A percentile compares a stretch with the other conserved stretches of the same genome.
These are phyloP conservation scores for Varecia variegata DNA, from an alignment of 2,797 vertebrate species.

Conservation along the genomic window DNA sequence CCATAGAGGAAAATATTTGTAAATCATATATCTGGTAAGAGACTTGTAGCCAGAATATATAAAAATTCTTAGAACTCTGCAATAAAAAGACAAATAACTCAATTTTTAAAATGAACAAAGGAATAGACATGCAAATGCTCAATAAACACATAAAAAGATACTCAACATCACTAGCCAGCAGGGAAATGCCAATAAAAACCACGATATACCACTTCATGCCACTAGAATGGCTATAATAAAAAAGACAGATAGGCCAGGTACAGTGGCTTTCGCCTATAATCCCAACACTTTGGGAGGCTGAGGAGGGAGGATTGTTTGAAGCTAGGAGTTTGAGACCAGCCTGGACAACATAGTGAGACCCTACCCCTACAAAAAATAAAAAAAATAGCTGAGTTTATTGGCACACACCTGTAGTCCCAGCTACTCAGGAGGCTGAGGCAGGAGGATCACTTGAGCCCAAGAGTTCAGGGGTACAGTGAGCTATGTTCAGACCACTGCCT, in stretches of 20 bases:
- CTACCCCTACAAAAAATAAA: neutral
- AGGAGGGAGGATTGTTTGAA: neutral
- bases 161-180: neutral
- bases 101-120: neutral
- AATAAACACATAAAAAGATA: neutral
- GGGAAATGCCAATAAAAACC: conserved; percentile 6
- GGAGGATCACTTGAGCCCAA: neutral
- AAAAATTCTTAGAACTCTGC: neutral
- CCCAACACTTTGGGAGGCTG: neutral
- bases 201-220: neutral
- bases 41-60: neutral
- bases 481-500: neutral
- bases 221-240: neutral
- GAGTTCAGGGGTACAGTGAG: neutral
- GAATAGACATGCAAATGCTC: neutral
- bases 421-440: neutral
- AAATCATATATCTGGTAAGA: neutral
- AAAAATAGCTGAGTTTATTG: neutral
- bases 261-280: neutral
- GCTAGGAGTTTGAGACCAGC: neutral
- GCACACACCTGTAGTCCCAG: neutral
- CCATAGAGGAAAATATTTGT: conserved; percentile 26
- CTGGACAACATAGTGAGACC: neutral
- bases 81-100: neutral
- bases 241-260: neutral